These are phyloP conservation scores for Rachycentron canadum DNA, from an alignment of 2,797 vertebrate species.

Conservation along the genomic window DNA sequence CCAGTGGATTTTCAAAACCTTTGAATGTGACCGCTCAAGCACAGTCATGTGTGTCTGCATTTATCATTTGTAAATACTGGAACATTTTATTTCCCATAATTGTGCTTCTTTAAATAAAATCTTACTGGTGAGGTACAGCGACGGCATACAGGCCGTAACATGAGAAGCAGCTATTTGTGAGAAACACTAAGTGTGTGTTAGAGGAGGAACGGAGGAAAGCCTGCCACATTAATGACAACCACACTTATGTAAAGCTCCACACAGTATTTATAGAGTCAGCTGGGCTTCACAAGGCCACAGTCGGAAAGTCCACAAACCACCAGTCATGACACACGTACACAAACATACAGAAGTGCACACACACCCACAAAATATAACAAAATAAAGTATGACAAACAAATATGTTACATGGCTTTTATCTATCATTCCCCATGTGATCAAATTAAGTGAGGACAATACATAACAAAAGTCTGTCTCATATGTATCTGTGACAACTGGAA, in stretches of 20 bases:
- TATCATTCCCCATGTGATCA: not conserved
- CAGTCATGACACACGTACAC: constrained; percentile 26
- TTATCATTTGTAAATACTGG: constrained; percentile 29
- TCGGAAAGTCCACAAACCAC: constrained; percentile 67
- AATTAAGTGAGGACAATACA: constrained; percentile 4
- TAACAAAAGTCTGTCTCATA: not conserved
- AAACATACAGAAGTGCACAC: constrained; percentile 3
- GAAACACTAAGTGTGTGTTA: constrained; percentile 44
- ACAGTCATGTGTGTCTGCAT: constrained; percentile 15
- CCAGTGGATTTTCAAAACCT: not conserved
- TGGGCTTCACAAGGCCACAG: constrained; percentile 62
- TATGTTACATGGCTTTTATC: not conserved
- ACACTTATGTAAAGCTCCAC: constrained; percentile 70
- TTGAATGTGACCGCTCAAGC: constrained; percentile 6
- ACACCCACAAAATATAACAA: constrained; percentile 1
- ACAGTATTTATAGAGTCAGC: constrained; percentile 76
- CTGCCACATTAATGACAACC: constrained; percentile 77
- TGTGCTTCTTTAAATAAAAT: constrained; percentile 56
- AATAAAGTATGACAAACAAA: not conserved
- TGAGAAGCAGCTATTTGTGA: constrained; percentile 62
- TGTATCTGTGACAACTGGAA: too few species aligned
- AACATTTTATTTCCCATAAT: constrained; percentile 47
- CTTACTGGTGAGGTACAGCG: constrained; percentile 17
- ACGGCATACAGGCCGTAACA: constrained; percentile 32
- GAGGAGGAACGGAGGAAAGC: constrained; percentile 44